phyloP scores from a whole-genome alignment of 2,888 invertebrate genomes.

The Cephus spinipes region DNA sequence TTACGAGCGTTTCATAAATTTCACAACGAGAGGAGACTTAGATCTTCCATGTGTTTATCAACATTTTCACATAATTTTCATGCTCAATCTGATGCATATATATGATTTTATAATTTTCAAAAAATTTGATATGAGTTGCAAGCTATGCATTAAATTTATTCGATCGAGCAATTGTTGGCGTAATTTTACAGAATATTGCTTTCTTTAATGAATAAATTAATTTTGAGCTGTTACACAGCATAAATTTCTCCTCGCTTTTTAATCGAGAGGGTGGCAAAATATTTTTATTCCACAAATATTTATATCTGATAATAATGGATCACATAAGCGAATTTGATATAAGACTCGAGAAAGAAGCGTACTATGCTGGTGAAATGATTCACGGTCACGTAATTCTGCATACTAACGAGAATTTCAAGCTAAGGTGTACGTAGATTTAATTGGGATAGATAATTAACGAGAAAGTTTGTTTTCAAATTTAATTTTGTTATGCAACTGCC shows the following conservation, averaged over 20 bases:
- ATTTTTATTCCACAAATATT: background rate
- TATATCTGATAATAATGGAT: slow-evolving; percentile 70
- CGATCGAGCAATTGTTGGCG: background rate
- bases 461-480: background rate
- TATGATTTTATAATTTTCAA: background rate
- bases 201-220: background rate
- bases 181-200: background rate
- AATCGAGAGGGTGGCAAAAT: background rate
- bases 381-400: slow-evolving; percentile 77
- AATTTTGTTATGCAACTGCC: background rate
- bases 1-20: background rate
- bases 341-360: slow-evolving; percentile 79
- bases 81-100: background rate
- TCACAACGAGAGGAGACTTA: background rate
- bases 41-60: background rate
- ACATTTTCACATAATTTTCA: background rate
- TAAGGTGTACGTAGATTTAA: slow-evolving; percentile 72
- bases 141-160: background rate
- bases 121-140: background rate
- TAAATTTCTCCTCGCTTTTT: background rate
- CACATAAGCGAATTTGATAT: slow-evolving; percentile 83
- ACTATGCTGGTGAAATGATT: slow-evolving; percentile 80
- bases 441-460: background rate
- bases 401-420: slow-evolving; percentile 80
- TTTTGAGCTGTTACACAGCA: background rate